Conservation (phyloP, 2,797 vertebrate species). For the Limnodromus scolopaceus region DNA sequence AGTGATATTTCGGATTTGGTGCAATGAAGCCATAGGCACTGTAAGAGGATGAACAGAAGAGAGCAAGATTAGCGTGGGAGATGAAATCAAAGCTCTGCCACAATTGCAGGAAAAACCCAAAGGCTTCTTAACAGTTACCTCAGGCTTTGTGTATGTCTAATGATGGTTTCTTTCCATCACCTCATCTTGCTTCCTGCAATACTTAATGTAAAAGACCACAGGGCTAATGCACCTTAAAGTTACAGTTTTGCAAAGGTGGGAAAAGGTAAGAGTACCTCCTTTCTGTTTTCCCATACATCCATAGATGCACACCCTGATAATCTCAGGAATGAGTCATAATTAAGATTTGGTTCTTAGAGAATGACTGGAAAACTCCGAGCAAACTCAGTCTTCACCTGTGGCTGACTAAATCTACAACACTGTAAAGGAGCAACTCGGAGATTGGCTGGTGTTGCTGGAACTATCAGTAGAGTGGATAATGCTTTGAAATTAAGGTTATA, state of each 20-base stretch:
- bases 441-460: neutral
- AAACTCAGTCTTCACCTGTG: neutral
- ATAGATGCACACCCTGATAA: neutral
- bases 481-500: neutral
- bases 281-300: neutral
- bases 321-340: neutral
- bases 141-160: neutral
- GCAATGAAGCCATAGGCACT: neutral
- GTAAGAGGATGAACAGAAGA: neutral
- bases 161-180: neutral
- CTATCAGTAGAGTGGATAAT: neutral
- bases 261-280: neutral
- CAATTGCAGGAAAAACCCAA: neutral
- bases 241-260: neutral
- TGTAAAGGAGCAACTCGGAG: neutral
- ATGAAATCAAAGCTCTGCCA: neutral
- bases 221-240: neutral
- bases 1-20: neutral
- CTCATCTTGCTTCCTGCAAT: neutral
- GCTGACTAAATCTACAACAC: neutral
- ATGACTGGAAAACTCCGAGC: neutral
- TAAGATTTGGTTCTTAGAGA: neutral
- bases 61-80: neutral
- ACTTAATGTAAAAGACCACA: neutral
- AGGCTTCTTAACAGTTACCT: neutral